phyloP scores from a whole-genome alignment of 2,113 vertebrate species.

The Protobothrops mucrosquamatus region DNA sequence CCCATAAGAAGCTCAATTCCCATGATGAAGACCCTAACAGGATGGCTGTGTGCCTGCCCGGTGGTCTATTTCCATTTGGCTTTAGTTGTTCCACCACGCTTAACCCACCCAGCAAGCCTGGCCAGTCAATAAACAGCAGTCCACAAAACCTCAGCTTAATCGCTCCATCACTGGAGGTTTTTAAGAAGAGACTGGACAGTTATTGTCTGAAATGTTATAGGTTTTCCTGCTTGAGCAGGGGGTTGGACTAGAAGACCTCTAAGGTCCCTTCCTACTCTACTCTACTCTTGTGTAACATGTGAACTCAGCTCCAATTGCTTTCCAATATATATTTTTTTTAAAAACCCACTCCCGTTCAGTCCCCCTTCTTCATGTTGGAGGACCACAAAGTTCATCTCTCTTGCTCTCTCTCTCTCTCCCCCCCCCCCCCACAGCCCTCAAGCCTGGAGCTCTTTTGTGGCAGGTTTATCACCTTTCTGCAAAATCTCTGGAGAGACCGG shows the following conservation, averaged over 20 bases:
- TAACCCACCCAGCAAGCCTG: background rate
- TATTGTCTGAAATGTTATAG: no score
- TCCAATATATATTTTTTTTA: background rate
- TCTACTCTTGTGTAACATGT: background rate
- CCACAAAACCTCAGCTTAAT: background rate
- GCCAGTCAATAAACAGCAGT: background rate
- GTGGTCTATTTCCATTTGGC: background rate
- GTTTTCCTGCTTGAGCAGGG: no score
- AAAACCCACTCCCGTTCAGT: no score
- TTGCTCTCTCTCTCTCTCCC: no score
- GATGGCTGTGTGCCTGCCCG: background rate
- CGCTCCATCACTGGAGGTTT: no score
- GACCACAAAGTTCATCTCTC: background rate
- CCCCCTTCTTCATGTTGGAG: background rate
- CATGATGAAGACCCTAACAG: background rate
- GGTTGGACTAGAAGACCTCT: no score
- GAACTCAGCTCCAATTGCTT: background rate
- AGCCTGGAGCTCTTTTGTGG: slow-evolving; percentile 2
- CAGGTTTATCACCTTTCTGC: slow-evolving; percentile 48
- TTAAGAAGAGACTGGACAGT: no score
- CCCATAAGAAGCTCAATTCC: background rate
- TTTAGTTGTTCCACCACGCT: background rate
- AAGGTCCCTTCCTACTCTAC: no score
- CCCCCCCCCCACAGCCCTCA: background rate
- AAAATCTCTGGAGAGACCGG: slow-evolving; percentile 29